A percentile compares a stretch with the other conserved stretches of the same genome.
Conservation (phyloP, 2,888 invertebrate genomes). For the Papilio elwesi region DNA sequence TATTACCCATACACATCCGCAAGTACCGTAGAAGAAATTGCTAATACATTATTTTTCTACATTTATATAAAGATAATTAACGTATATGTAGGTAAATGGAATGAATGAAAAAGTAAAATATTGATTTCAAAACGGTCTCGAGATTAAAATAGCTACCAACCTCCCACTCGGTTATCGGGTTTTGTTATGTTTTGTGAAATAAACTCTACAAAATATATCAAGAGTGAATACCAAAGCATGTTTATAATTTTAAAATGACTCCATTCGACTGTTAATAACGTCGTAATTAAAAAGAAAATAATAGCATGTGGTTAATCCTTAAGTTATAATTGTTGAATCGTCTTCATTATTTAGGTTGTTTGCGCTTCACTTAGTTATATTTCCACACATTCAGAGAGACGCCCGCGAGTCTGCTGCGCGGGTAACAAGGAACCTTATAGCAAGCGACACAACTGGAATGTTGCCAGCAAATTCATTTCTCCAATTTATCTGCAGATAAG, state of each 20-base stretch:
- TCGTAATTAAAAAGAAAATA: neutral
- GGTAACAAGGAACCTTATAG: conserved; percentile 21
- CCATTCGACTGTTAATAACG: no score
- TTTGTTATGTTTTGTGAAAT: no score
- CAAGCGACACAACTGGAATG: conserved; percentile 17
- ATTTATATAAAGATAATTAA: no score
- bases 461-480: conserved; percentile 34
- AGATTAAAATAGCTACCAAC: neutral
- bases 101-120: no score
- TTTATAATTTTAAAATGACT: neutral
- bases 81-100: no score
- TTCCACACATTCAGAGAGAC: conserved; percentile 1
- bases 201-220: neutral
- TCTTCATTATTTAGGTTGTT: conserved; percentile 10
- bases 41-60: no score
- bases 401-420: conserved; percentile 19
- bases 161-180: neutral
- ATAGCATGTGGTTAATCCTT: neutral
- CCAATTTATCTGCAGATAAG: conserved; percentile 26
- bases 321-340: neutral
- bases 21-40: no score
- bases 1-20: no score
- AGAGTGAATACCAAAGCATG: neutral
- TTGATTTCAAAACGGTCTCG: no score
- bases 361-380: neutral